Evolutionary conservation across 2,113 vertebrate genomes (phyloP).

Genomic region (Peromyscus polionotus): DNA sequence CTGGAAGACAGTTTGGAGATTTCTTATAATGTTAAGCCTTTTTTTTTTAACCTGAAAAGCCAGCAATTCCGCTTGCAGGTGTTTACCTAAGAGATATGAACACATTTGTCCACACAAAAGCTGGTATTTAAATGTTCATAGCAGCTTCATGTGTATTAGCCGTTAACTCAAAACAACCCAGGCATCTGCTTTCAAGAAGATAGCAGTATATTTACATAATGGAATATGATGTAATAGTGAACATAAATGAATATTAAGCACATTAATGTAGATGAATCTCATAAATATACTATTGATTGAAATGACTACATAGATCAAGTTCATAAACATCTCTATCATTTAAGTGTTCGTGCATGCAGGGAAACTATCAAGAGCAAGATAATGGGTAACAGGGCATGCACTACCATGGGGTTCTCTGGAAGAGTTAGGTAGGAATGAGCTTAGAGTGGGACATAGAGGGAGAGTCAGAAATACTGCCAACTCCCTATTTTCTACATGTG

Average conservation of each 20-base stretch:
- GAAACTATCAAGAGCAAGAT: not conserved
- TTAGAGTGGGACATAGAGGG: accelerated
- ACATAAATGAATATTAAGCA: not conserved
- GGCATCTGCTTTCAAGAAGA: not conserved
- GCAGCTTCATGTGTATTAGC: not conserved
- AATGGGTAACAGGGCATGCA: not conserved
- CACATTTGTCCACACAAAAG: not conserved
- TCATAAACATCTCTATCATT: not conserved
- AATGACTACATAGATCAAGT: not conserved
- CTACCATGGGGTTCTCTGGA: not conserved
- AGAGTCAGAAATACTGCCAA: not conserved
- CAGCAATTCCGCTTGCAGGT: not conserved
- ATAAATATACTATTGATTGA: not conserved
- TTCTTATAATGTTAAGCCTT: not conserved
- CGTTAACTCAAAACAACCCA: not conserved
- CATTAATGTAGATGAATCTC: not conserved
- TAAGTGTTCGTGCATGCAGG: not conserved
- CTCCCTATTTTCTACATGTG: not conserved
- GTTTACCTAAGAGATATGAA: not conserved
- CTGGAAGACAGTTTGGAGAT: not conserved
- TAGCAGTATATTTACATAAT: not conserved
- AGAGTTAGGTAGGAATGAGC: not conserved
- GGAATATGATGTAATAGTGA: not conserved
- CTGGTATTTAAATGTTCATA: not conserved
- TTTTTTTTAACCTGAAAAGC: not conserved